Percentiles rank a stretch among this genome's conserved stretches.
Evolutionary conservation across 2,113 vertebrate genomes (phyloP).

Genomic region (Apeltes quadracus): DNA sequence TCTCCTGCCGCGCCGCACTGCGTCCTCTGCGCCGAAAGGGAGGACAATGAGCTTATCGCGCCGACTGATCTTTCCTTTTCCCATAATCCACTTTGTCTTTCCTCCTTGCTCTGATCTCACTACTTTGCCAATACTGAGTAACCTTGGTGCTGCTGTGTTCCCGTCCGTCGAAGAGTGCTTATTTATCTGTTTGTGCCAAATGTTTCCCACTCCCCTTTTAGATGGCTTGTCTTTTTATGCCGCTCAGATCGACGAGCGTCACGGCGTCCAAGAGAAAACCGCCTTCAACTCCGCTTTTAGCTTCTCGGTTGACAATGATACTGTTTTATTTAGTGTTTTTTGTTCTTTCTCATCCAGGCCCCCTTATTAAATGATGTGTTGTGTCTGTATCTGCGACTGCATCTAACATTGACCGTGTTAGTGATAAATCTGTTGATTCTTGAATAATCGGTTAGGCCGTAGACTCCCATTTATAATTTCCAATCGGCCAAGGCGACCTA

Average conservation of each 20-base stretch:
- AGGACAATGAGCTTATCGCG: slow-evolving; percentile 52
- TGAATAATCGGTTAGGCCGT: not conserved
- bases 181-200: not conserved
- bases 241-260: not conserved
- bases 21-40: slow-evolving; percentile 13
- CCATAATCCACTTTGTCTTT: slow-evolving; percentile 60
- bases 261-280: not conserved
- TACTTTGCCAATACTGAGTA: slow-evolving; percentile 25
- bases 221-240: not conserved
- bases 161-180: slow-evolving; percentile 22
- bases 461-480: not conserved
- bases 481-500: not conserved
- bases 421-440: not conserved
- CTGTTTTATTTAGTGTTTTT: not conserved
- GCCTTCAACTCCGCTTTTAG: not conserved
- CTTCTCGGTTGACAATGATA: not conserved
- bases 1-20: slow-evolving; percentile 29
- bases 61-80: slow-evolving; percentile 51
- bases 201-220: not conserved
- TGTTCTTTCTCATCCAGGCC: not conserved
- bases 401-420: not conserved
- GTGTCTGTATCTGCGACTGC: not conserved
- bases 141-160: slow-evolving; percentile 27
- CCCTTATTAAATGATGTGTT: not conserved
- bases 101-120: slow-evolving; percentile 42